These are phyloP conservation scores for Epsilonema sp. DNA, from an alignment of 2,888 invertebrate genomes.

Conservation along the genomic window DNA sequence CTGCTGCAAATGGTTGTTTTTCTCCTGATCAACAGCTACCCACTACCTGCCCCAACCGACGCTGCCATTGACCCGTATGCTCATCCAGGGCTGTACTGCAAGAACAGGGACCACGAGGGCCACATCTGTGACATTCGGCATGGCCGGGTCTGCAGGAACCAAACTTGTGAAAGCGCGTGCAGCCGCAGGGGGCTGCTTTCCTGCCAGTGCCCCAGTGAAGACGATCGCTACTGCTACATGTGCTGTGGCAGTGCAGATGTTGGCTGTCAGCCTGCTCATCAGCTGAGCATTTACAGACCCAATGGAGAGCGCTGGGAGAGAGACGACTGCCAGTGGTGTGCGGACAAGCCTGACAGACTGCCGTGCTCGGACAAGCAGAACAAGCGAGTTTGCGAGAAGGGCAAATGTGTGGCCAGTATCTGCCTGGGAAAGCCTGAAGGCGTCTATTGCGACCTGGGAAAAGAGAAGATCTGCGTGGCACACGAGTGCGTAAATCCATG, in stretches of 20 bases:
- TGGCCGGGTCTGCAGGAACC: constrained; percentile 1
- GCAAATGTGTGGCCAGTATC: background rate
- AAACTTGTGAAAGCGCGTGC: constrained; percentile 13
- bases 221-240: constrained; percentile 28
- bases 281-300: constrained; percentile 13
- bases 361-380: constrained; percentile 27
- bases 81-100: background rate
- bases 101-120: background rate
- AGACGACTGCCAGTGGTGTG: constrained; percentile 23
- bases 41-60: too few species aligned
- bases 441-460: constrained; percentile 24
- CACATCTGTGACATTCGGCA: background rate
- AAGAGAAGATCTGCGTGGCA: constrained; percentile 26
- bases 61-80: too few species aligned
- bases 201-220: constrained; percentile 25
- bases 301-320: constrained; percentile 29
- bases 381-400: constrained; percentile 19
- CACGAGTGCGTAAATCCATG: constrained; percentile 27
- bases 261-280: constrained; percentile 23
- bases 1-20: too few species aligned
- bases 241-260: constrained; percentile 24
- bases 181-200: constrained; percentile 20
- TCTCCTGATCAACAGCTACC: too few species aligned
- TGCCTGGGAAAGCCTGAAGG: constrained; percentile 18
- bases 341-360: constrained; percentile 25